These are phyloP conservation scores for Sialia sialis DNA, from an alignment of 2,113 vertebrate species.

Conservation along the genomic window DNA sequence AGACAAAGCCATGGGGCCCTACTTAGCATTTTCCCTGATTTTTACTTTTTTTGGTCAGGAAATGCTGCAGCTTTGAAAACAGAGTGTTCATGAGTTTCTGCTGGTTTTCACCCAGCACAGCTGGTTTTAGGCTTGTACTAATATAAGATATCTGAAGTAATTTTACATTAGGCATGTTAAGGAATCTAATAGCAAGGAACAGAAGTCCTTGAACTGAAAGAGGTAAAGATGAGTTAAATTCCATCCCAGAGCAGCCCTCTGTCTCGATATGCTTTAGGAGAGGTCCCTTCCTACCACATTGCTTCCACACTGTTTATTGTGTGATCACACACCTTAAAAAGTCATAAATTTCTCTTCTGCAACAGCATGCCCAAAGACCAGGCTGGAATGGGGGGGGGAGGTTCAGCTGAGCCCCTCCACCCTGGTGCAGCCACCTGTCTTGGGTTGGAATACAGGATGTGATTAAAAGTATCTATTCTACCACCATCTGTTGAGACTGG, in stretches of 20 bases:
- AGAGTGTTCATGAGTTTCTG: background rate
- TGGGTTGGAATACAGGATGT: too few relatives aligned
- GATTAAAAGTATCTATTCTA: too few relatives aligned
- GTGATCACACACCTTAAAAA: background rate
- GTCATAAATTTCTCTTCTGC: rapidly evolving
- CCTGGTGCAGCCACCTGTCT: background rate
- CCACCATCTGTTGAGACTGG: too few relatives aligned
- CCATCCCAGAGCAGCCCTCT: background rate
- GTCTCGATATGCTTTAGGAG: background rate
- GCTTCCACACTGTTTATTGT: background rate
- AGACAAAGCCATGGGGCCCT: background rate
- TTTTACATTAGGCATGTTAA: background rate
- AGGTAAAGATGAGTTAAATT: background rate
- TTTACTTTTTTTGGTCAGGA: background rate
- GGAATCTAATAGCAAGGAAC: background rate
- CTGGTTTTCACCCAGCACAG: background rate
- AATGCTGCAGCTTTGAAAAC: background rate
- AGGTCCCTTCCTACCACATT: background rate
- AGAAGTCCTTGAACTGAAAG: background rate
- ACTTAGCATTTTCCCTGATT: background rate
- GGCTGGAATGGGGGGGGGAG: background rate
- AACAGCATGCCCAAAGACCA: background rate
- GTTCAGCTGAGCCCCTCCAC: background rate
- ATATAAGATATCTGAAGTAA: background rate
- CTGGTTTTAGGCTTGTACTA: background rate